phyloP scores from a whole-genome alignment of 2,888 invertebrate genomes.

The Aporophyla nigra region DNA sequence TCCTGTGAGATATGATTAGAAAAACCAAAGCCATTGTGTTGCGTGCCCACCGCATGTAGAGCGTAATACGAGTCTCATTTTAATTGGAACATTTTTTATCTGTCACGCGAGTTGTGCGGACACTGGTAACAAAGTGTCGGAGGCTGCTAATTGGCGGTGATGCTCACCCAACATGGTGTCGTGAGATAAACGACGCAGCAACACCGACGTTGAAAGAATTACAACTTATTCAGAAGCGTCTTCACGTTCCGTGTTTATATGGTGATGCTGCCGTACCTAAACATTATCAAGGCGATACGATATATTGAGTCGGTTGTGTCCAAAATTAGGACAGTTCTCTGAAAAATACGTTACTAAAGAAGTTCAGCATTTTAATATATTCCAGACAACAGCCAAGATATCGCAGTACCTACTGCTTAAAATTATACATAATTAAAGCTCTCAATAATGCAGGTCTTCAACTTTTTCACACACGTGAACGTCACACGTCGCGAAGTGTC shows the following conservation, averaged over 20 bases:
- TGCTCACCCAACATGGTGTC: slow-evolving; percentile 74
- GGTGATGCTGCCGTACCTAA: slow-evolving; percentile 23
- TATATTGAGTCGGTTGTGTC: slow-evolving; percentile 1
- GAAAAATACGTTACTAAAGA: slow-evolving; percentile 1
- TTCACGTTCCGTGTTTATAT: slow-evolving; percentile 62
- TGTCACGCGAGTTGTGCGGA: slow-evolving; percentile 76
- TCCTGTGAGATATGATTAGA: slow-evolving; percentile 71
- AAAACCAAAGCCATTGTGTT: slow-evolving; percentile 79
- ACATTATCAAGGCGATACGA: slow-evolving; percentile 30
- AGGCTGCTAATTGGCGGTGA: slow-evolving; percentile 78
- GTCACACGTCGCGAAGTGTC: not conserved
- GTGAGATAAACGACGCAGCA: slow-evolving; percentile 71
- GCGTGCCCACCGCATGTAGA: slow-evolving; percentile 80
- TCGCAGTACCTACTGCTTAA: not conserved
- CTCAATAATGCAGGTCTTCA: slow-evolving; percentile 5
- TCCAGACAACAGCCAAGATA: slow-evolving; percentile 15
- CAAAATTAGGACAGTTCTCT: slow-evolving; percentile 22
- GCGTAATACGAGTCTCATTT: slow-evolving; percentile 79
- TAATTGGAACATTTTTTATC: slow-evolving; percentile 84
- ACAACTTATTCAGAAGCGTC: slow-evolving; percentile 58
- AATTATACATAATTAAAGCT: slow-evolving; percentile 30
- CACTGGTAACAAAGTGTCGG: slow-evolving; percentile 74
- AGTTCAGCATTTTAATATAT: not conserved
- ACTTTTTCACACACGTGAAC: slow-evolving; percentile 2
- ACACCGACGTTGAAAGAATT: slow-evolving; percentile 68